These are phyloP conservation scores for Xylocampa areola DNA, from an alignment of 2,888 invertebrate genomes.

Conservation along the genomic window DNA sequence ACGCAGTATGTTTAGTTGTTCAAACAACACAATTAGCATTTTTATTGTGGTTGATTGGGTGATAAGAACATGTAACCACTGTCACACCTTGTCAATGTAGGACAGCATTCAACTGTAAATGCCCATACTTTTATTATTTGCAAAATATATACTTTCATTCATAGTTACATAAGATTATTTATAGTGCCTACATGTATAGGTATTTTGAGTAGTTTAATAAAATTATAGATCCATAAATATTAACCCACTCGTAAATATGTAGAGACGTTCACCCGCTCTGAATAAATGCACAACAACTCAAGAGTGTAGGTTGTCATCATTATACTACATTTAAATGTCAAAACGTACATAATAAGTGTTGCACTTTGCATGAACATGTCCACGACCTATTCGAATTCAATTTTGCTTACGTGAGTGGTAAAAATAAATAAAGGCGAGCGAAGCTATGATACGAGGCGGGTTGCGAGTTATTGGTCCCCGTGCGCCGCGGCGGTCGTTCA, in stretches of 20 bases:
- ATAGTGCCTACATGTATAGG: neutral
- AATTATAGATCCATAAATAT: constrained; percentile 25
- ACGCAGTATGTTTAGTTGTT: constrained; percentile 70
- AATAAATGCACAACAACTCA: constrained; percentile 47
- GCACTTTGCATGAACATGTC: constrained; percentile 70
- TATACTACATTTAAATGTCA: constrained; percentile 59
- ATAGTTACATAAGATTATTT: too few species aligned
- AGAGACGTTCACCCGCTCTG: constrained; percentile 49
- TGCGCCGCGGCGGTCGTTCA: constrained; percentile 86
- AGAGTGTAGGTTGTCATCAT: constrained; percentile 52
- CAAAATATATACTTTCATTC: neutral
- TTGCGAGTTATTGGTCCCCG: constrained; percentile 89
- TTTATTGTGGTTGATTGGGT: constrained; percentile 75
- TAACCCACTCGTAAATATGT: constrained; percentile 28
- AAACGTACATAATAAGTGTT: constrained; percentile 58
- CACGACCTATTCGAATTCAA: constrained; percentile 82
- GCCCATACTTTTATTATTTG: constrained; percentile 10
- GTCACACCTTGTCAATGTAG: constrained; percentile 75
- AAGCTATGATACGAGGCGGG: constrained; percentile 88
- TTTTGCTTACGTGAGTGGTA: constrained; percentile 88
- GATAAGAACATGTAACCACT: constrained; percentile 74
- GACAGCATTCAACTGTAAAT: constrained; percentile 35
- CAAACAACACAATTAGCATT: constrained; percentile 81
- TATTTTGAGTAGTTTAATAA: constrained; percentile 1
- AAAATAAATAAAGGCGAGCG: constrained; percentile 86